Base-by-base conservation (phyloP, 53 echinoderm and acorn worm genomes). In the Henricia sp. region DNA sequence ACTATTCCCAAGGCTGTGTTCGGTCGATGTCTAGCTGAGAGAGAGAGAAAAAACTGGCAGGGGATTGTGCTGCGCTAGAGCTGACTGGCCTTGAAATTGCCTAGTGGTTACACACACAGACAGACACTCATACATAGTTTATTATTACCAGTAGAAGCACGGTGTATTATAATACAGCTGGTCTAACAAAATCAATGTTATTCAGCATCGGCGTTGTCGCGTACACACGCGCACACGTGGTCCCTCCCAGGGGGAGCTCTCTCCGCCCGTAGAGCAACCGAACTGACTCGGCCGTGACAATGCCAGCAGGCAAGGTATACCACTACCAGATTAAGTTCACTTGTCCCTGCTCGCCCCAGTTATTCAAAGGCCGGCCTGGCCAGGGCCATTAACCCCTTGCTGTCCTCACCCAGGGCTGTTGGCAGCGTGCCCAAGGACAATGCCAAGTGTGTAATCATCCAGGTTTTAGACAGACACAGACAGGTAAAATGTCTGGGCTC, bases 1-100 rank as follows among this genome's bases (percentile, higher is more conserved):
- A 76, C 76, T 76, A 76, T 76, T 76, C 57, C 76, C 76, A 76
- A 76, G 76, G 76, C 76, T 76, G 59, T 58, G 76, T 76, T 34
- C 29, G 76, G 76, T 57, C 76, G 76, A 59, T 54, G 20, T n/a
- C 63, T 63, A 13, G 63, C 34, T 29, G 63, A 35, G 1, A 1
- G 63, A 35, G 27, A 11, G 74, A 37, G 74, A 74, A 74, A 35
- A 26, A 55, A 58, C 41, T 27, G 38, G 19, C 58, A 58, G 76
- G 76, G 59, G 59, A 76, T 58, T 73, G 53, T 52, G n/a, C 21
- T 35, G 26, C 59, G 56, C 25, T n/a, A 21, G 39, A 17, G 40
- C 57, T 37, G 37, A 39, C 39, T 38, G 76, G 76, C 76, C 76
- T 76, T 76, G 76, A 76, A n/a, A 37, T 73, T 11, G 52, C 3